Evolutionary conservation across 2,797 vertebrate species (phyloP).

Genomic region (Lophotriccus pileatus): DNA sequence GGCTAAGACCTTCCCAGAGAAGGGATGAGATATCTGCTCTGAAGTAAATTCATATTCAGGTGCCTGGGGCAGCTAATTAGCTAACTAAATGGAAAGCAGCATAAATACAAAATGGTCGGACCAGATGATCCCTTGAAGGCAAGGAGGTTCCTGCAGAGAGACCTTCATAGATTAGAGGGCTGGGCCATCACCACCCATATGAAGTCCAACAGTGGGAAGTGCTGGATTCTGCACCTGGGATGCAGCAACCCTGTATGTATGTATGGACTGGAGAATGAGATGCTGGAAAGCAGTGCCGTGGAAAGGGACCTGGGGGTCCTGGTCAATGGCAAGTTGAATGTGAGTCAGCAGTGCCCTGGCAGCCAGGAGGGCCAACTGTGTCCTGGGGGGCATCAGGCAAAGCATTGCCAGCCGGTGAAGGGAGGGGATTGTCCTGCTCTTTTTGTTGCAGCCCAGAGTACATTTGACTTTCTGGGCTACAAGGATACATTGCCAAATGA

Average conservation of each 20-base stretch:
- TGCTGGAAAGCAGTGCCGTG: not conserved
- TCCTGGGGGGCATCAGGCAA: not conserved
- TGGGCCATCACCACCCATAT: not conserved
- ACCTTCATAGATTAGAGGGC: not conserved
- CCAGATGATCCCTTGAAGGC: not conserved
- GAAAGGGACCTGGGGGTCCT: not conserved
- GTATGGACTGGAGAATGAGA: not conserved
- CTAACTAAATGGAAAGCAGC: not conserved
- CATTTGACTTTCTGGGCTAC: not conserved
- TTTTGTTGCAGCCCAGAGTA: not conserved
- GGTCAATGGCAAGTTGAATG: not conserved
- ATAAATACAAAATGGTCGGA: not conserved
- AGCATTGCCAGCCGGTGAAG: fast-evolving
- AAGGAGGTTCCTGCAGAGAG: not conserved
- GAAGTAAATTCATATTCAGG: not conserved
- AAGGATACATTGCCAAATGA: not conserved
- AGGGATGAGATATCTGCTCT: not conserved
- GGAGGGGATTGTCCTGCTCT: not conserved
- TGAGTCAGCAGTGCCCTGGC: not conserved
- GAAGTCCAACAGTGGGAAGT: not conserved
- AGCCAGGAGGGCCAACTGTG: not conserved
- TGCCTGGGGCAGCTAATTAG: not conserved
- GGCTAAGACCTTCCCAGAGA: not conserved
- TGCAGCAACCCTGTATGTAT: not conserved
- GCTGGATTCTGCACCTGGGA: not conserved